Evolutionary conservation across 2,113 vertebrate genomes (phyloP).

Genomic region (Aplodontia rufa): DNA sequence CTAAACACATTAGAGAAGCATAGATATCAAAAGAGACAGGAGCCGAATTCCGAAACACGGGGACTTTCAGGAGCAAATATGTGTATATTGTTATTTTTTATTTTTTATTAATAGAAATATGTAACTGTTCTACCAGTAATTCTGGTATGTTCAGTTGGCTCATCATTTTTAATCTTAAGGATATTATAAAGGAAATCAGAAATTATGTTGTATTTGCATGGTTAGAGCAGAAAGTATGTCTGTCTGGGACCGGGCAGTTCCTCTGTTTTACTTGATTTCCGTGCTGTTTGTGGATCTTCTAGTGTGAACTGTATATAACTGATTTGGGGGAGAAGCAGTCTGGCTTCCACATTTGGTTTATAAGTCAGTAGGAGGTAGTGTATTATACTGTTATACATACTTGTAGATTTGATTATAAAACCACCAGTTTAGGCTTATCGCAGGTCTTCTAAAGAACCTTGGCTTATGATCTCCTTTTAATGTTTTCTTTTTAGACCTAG

Average conservation of each 20-base stretch:
- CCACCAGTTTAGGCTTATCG: background rate
- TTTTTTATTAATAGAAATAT: background rate
- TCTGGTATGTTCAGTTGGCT: background rate
- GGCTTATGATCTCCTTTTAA: background rate
- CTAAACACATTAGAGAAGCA: background rate
- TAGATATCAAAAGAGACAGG: background rate
- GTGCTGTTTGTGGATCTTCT: background rate
- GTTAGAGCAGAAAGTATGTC: background rate
- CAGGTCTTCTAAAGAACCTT: background rate
- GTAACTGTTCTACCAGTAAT: background rate
- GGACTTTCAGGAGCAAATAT: background rate
- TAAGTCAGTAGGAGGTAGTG: background rate
- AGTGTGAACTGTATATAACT: background rate
- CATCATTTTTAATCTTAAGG: background rate
- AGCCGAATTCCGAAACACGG: background rate
- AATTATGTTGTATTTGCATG: background rate
- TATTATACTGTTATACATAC: background rate
- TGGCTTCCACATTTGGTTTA: background rate
- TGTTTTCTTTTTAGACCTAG: background rate
- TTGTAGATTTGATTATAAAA: conserved; percentile 6
- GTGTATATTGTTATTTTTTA: background rate
- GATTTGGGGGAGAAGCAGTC: background rate
- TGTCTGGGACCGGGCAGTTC: background rate
- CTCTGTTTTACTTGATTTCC: conserved; percentile 9
- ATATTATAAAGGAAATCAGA: background rate